Evolutionary conservation across 1,140 invertebrate genomes (phyloP).

Genomic region (Zaprionus gabonicus): DNA sequence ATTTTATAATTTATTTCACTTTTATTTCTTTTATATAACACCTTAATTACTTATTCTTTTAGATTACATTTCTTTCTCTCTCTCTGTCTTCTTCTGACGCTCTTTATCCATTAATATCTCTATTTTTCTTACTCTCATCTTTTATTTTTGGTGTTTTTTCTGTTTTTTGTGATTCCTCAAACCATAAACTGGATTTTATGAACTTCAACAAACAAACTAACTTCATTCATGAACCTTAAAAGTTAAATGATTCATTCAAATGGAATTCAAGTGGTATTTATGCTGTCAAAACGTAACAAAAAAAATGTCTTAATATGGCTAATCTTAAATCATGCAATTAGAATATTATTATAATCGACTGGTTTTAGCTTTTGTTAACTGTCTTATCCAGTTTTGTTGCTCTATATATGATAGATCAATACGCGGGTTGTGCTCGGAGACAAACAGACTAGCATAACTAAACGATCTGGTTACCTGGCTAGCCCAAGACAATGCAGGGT

Average conservation of each 20-base stretch:
- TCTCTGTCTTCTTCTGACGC: not conserved
- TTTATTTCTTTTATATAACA: too few species aligned
- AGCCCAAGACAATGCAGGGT: constrained; percentile 41
- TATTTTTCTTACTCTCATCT: not conserved
- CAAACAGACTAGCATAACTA: constrained; percentile 1
- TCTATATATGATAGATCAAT: too few species aligned
- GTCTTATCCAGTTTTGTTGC: too few species aligned
- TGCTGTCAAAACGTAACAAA: not conserved
- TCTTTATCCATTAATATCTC: not conserved
- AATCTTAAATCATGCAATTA: not conserved
- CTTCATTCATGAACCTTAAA: not conserved
- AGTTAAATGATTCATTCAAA: constrained; percentile 3
- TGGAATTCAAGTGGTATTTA: not conserved
- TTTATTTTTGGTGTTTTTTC: not conserved
- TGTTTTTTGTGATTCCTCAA: not conserved
- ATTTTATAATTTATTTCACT: too few species aligned
- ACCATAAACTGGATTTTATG: not conserved
- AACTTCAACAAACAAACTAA: not conserved
- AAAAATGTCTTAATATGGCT: not conserved
- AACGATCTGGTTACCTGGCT: constrained; percentile 3
- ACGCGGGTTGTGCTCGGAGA: constrained; percentile 4
- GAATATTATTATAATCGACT: not conserved
- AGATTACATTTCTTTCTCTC: too few species aligned
- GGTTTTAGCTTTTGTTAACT: not conserved
- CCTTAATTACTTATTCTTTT: too few species aligned